Percentiles rank a stretch among this genome's conserved stretches.
These are phyloP conservation scores for Oscheius sp. DNA, from an alignment of 2,888 invertebrate genomes.

Conservation along the genomic window DNA sequence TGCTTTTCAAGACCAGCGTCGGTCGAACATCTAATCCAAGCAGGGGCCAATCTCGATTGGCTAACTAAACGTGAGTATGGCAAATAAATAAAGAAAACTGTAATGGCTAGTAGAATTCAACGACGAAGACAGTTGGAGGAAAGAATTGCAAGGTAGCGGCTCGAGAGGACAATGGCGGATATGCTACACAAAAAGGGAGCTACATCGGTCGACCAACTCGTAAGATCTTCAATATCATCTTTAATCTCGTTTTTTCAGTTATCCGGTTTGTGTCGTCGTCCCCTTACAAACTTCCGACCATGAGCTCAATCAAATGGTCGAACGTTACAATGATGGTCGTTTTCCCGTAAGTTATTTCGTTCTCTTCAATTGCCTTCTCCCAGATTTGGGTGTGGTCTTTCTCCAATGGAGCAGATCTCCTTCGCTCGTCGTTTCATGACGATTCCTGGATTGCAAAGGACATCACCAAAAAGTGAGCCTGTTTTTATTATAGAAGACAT, in stretches of 20 bases:
- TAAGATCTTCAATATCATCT: not conserved
- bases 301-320: constrained; percentile 47
- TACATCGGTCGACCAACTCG: not conserved
- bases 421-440: constrained; percentile 35
- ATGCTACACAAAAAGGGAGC: constrained; percentile 37
- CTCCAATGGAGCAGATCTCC: constrained; percentile 35
- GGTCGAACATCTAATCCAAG: constrained; percentile 46
- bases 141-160: constrained; percentile 45
- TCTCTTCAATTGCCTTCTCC: too few relatives aligned
- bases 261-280: constrained; percentile 54
- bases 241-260: constrained; percentile 41
- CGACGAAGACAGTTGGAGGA: constrained; percentile 46
- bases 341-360: constrained; percentile 35
- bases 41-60: constrained; percentile 44
- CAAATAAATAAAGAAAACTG: not conserved
- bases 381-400: constrained; percentile 44
- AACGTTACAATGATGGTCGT: constrained; percentile 44
- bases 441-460: constrained; percentile 12
- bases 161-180: constrained; percentile 44
- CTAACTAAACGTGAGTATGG: constrained; percentile 33
- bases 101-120: constrained; percentile 43
- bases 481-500: not conserved
- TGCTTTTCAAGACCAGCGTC: constrained; percentile 53
- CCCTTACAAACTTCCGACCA: constrained; percentile 31
- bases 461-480: constrained; percentile 1